phyloP scores from a whole-genome alignment of 2,797 vertebrate genomes.

The Carapus acus region DNA sequence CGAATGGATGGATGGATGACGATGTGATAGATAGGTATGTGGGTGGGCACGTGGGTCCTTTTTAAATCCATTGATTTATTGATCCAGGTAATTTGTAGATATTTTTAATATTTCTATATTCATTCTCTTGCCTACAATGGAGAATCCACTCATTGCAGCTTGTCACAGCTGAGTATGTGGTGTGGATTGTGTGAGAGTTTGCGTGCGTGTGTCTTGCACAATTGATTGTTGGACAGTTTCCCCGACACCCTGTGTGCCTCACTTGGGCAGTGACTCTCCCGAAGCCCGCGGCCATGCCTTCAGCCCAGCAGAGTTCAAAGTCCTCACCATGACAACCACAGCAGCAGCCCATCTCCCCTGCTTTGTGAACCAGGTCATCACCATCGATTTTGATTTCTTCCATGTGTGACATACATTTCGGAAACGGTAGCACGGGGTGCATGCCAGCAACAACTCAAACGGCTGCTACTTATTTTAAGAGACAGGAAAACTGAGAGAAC shows the following conservation, averaged over 20 bases:
- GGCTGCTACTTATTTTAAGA: too few relatives aligned
- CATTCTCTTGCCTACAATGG: too few relatives aligned
- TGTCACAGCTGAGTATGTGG: not conserved
- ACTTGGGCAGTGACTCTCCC: slow-evolving; percentile 38
- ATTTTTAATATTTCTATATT: too few relatives aligned
- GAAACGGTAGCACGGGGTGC: slow-evolving; percentile 12
- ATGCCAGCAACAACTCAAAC: slow-evolving; percentile 7
- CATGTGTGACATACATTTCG: slow-evolving; percentile 6
- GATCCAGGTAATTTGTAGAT: too few relatives aligned
- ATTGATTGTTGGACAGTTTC: slow-evolving; percentile 26
- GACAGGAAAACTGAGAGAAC: too few relatives aligned
- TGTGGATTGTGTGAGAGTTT: slow-evolving; percentile 7
- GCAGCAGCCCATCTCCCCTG: slow-evolving; percentile 25
- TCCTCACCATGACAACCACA: slow-evolving; percentile 52
- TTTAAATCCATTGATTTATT: too few relatives aligned
- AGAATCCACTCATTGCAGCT: not conserved
- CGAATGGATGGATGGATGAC: too few relatives aligned
- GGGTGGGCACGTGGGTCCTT: too few relatives aligned
- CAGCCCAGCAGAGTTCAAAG: slow-evolving; percentile 55
- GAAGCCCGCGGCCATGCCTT: slow-evolving; percentile 56
- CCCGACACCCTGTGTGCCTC: slow-evolving; percentile 35
- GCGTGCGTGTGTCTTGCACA: not conserved
- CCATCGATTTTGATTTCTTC: slow-evolving; percentile 33
- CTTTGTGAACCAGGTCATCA: slow-evolving; percentile 32
- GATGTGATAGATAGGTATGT: too few relatives aligned